Evolutionary conservation across 2,888 invertebrate genomes (phyloP), one percentile per base, ranked within the genome.

Genomic region (Oscheius sp.): DNA sequence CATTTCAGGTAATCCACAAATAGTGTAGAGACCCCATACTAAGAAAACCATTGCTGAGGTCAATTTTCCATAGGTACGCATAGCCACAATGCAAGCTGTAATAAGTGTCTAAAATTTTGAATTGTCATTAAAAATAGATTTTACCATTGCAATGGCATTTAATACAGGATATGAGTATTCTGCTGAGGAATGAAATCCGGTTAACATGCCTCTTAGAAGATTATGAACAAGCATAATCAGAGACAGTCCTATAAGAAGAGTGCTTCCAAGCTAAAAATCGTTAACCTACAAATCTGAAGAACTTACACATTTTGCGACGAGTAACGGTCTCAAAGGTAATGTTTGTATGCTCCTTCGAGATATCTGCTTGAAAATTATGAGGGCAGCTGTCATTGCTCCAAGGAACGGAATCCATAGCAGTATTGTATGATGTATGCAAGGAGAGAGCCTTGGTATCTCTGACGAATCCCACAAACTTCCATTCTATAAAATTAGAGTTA

Each of bases 371-470:
- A 79, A 76, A 15, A 82, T 70, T 25, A 84, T 63, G 4, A 84
- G 84, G 0, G 84, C 73, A n/a, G 74, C 61, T 33, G 81, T 20
- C 48, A 81, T 79, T 29, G 77, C 72, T 65, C 81, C 78, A 2
- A 77, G 66, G 20, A 94, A 93, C 0, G 96, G 96, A 37, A 91
- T 88, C 95, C 96, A 96, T 58, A 94, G 90, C 29, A 96, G 88
- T 0, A 93, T 91, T 0, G 96, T 95, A 87, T 92, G 92, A 88
- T 95, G 92, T 88, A 96, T 95, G 88, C 96, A 97, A 86, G 90
- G 90, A 74, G 95, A 93, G 78, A 96, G 90, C 86, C 93, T 92
- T 39, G 95, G 96, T 87, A 91, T 90, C 5, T 90, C 89, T 20
- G 95, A 92, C 85, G 92, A 87, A 79, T 86, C 69, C 94, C 93